Percentiles rank a stretch among this genome's conserved stretches.
phyloP scores from a whole-genome alignment of 2,113 vertebrate genomes.

The Podiceps cristatus region DNA sequence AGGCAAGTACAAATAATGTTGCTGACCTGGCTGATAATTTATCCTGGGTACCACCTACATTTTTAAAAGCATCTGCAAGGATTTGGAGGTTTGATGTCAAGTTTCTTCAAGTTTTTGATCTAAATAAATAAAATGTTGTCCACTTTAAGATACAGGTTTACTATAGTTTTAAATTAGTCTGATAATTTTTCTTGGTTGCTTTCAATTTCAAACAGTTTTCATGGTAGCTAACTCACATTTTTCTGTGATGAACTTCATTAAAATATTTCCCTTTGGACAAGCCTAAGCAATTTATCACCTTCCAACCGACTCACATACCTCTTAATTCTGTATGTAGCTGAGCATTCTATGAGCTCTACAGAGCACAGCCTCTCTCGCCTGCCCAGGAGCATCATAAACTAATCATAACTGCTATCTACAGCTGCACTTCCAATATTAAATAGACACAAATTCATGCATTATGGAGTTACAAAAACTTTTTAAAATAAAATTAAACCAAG shows the following conservation, averaged over 20 bases:
- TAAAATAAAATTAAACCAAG: not conserved
- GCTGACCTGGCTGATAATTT: not conserved
- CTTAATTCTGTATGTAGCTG: not conserved
- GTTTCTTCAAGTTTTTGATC: not conserved
- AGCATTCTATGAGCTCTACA: not conserved
- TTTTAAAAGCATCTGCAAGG: not conserved
- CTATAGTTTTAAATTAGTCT: not conserved
- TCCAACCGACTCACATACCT: not conserved
- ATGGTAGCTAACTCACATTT: not conserved
- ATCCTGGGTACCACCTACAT: not conserved
- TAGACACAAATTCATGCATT: not conserved
- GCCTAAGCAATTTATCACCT: not conserved
- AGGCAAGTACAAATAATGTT: not conserved
- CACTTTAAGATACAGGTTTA: not conserved
- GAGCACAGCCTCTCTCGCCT: not conserved
- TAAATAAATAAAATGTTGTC: not conserved
- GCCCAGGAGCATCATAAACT: not conserved
- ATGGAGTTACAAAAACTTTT: not conserved
- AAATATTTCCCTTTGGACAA: not conserved
- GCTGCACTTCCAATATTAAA: not conserved
- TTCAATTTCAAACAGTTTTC: not conserved
- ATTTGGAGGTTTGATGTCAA: not conserved
- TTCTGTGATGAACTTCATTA: not conserved
- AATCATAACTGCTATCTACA: not conserved
- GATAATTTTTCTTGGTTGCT: not conserved